Base-by-base conservation (phyloP, 2,888 invertebrate genomes). In the Perizoma flavofasciatum region DNA sequence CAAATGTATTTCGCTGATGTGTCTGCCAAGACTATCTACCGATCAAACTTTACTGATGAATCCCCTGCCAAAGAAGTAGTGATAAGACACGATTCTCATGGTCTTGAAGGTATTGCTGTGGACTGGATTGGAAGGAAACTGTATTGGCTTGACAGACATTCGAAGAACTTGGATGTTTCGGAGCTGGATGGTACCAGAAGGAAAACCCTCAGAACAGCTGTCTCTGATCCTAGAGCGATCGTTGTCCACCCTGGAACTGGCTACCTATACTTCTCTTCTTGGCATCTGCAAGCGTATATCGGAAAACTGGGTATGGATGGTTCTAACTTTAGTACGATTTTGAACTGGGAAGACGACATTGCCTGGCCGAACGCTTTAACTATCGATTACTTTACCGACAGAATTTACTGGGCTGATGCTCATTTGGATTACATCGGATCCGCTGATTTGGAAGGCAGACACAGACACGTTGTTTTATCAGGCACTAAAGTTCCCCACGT, bases 351-450 rank as follows among this genome's bases (percentile, higher is more conserved):
- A 76, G 95, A 98, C 70, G 98, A 98, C 75, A 96, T 99, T 51
- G 98, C 98, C 0, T 99, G 99, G 99, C 99, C 99, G 0, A 99
- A 99, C 83, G 99, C 99, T 0, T 85, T 99, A 10, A 97, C 99
- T 0, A 96, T 99, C 60, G 99, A 99, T 79, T 99, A 98, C 83
- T 97, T 98, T 81, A 97, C 98, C 0, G 97, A 99, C 73, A 94
- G 97, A 73, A 94, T 99, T 47, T 99, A 97, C 89, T 99, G 97
- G 96, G 99, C 99, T 0, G 99, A 99, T 83, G 99, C 99, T 70
- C 99, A 99, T 88, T 93, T 99, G 69, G 98, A 99, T 83, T 99
- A 99, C 79, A 98, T 99, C 52, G 99, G 98, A 41, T 97, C 96
- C 70, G 95, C 97, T 0, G 98, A 99, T 86, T 93, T 99, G 66